Percentiles rank a stretch among this genome's conserved stretches.
phyloP scores from a whole-genome alignment of 2,888 invertebrate species.

The Troilus luridus region DNA sequence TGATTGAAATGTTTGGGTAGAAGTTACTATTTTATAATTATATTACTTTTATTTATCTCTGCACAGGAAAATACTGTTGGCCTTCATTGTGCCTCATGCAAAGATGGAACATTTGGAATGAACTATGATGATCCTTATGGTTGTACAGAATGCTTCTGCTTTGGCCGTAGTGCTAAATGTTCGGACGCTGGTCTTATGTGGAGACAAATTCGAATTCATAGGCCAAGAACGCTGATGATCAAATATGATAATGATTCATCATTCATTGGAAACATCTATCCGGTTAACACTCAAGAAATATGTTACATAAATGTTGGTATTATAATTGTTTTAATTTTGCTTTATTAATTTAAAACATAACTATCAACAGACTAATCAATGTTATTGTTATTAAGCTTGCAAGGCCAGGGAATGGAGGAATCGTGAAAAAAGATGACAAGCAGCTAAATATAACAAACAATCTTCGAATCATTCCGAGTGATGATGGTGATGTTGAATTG shows the following conservation, averaged over 20 bases:
- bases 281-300: conserved; percentile 69
- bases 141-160: conserved; percentile 97
- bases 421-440: conserved; percentile 69
- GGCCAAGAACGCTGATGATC: conserved; percentile 67
- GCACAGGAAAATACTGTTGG: conserved; percentile 85
- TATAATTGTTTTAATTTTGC: not conserved
- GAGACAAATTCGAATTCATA: conserved; percentile 79
- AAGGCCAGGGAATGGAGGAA: conserved; percentile 68
- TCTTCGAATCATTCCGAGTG: conserved; percentile 76
- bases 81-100: conserved; percentile 86
- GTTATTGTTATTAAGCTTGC: conserved; percentile 67
- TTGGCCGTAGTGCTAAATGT: conserved; percentile 87
- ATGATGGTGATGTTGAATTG: conserved; percentile 72
- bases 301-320: conserved; percentile 68
- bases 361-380: not conserved
- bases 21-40: too few relatives aligned
- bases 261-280: conserved; percentile 66
- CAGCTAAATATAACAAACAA: conserved; percentile 74
- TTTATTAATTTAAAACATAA: not conserved
- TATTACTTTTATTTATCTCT: too few relatives aligned
- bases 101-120: conserved; percentile 88
- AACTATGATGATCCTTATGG: conserved; percentile 84
- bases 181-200: conserved; percentile 86
- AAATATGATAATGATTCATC: conserved; percentile 67
- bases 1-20: too few relatives aligned